phyloP scores from a whole-genome alignment of 1,140 invertebrate species.

The Asbolus verrucosus region DNA sequence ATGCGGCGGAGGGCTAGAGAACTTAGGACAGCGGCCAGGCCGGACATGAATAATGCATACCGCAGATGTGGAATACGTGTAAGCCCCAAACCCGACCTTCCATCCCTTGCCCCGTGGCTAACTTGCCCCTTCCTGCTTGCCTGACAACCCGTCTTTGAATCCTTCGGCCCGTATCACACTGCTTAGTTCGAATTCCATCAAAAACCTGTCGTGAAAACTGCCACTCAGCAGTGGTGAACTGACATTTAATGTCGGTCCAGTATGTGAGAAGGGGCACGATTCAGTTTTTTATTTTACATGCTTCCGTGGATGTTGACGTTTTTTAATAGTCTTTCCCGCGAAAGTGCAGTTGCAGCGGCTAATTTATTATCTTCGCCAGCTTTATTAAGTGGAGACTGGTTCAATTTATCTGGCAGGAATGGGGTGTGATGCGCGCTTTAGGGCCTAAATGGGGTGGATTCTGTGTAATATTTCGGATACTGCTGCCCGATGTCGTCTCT shows the following conservation, averaged over 20 bases:
- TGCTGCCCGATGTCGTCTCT: constrained; percentile 47
- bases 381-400: no score
- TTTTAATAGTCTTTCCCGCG: no score
- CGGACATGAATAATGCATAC: constrained; percentile 65
- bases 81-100: constrained; percentile 56
- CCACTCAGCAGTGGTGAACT: no score
- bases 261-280: no score
- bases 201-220: no score
- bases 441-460: constrained; percentile 14
- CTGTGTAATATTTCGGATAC: constrained; percentile 37
- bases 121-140: constrained; percentile 50
- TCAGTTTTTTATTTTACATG: no score
- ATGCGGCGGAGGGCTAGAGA: constrained; percentile 49
- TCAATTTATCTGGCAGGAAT: constrained; percentile 19
- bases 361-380: no score
- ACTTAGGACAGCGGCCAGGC: constrained; percentile 62
- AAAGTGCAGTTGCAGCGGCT: no score
- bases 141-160: constrained; percentile 36
- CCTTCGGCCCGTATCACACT: constrained; percentile 9
- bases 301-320: no score
- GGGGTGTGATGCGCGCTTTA: constrained; percentile 31
- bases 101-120: constrained; percentile 52
- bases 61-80: constrained; percentile 65
- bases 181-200: no score
- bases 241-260: no score